phyloP scores from a whole-genome alignment of 92 coral and sea anemone species.

The Metridium senile region DNA sequence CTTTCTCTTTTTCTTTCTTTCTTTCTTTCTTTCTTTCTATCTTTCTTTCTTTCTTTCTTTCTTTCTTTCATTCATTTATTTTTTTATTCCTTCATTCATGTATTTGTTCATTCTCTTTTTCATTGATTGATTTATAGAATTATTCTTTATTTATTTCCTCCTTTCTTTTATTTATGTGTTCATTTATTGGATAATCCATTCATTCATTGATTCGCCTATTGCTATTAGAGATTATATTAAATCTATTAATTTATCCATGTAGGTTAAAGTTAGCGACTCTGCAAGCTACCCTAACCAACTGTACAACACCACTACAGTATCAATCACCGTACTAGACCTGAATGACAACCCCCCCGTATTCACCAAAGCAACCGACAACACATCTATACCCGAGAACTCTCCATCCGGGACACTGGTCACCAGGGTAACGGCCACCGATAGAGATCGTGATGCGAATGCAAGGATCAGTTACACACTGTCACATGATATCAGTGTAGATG shows the following conservation, averaged over 20 bases:
- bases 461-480: conserved; percentile 49
- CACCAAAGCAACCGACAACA: conserved; percentile 37
- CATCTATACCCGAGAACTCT: conserved; percentile 50
- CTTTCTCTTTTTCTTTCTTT: too few relatives aligned
- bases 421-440: conserved; percentile 60
- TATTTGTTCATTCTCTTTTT: too few relatives aligned
- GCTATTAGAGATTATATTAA: too few relatives aligned
- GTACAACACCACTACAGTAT: conserved; percentile 46
- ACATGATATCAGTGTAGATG: conserved; percentile 19
- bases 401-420: conserved; percentile 65
- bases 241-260: background rate
- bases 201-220: too few relatives aligned
- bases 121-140: too few relatives aligned
- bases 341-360: conserved; percentile 61
- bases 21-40: too few relatives aligned
- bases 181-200: too few relatives aligned
- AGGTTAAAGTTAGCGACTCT: conserved; percentile 56
- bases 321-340: conserved; percentile 48
- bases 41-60: too few relatives aligned
- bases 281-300: conserved; percentile 50
- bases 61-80: too few relatives aligned
- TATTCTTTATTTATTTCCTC: too few relatives aligned
- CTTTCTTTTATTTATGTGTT: too few relatives aligned
- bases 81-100: too few relatives aligned
- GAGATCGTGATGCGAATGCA: conserved; percentile 61